Conservation (phyloP, 2,797 vertebrate genomes). For the Aldrovandia affinis region DNA sequence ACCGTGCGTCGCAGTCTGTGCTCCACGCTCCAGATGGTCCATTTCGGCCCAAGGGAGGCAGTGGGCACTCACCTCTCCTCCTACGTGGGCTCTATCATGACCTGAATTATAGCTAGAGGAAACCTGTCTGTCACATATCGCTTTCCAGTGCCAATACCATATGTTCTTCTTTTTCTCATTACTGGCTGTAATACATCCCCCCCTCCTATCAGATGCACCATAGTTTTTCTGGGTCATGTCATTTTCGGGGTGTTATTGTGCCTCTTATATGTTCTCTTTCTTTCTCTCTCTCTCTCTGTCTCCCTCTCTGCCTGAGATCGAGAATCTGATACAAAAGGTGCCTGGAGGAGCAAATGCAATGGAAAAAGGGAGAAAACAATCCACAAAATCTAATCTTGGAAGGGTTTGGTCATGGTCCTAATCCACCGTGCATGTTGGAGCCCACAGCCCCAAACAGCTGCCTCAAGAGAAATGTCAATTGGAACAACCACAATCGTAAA, state of each 20-base stretch:
- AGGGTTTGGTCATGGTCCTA: not conserved
- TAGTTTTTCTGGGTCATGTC: constrained; percentile 1
- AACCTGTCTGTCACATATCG: constrained; percentile 64
- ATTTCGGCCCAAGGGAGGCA: constrained; percentile 56
- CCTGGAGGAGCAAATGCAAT: constrained; percentile 16
- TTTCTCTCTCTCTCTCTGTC: not conserved
- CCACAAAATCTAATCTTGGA: constrained; percentile 13
- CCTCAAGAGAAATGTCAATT: not conserved
- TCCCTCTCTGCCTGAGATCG: not conserved
- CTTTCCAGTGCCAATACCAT: constrained; percentile 58
- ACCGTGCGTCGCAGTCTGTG: constrained; percentile 50
- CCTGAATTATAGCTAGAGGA: constrained; percentile 52
- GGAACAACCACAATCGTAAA: not conserved
- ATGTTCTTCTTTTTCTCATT: constrained; percentile 51
- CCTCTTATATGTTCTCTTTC: not conserved
- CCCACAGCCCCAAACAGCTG: not conserved
- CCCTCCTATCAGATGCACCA: not conserved
- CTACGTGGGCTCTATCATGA: constrained; percentile 53
- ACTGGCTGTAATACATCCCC: constrained; percentile 22
- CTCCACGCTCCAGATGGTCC: constrained; percentile 70
- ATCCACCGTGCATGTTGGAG: not conserved
- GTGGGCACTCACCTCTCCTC: constrained; percentile 36
- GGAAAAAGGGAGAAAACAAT: not conserved
- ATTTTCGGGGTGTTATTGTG: not conserved
- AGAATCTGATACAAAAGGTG: not conserved